phyloP scores from a whole-genome alignment of 2,113 vertebrate species.

The Neogobius melanostomus region DNA sequence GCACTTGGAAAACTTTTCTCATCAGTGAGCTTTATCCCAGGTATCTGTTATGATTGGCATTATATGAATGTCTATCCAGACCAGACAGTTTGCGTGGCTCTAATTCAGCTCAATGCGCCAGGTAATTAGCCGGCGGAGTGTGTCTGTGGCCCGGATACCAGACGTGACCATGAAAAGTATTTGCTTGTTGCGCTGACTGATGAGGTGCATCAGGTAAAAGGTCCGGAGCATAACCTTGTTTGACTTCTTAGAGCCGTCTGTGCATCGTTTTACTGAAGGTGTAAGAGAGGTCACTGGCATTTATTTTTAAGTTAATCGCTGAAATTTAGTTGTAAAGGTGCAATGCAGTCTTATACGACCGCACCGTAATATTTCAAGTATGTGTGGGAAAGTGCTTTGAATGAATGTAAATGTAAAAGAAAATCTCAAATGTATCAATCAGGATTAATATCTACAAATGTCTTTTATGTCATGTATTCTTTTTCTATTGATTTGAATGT shows the following conservation, averaged over 20 bases:
- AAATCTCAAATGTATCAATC: too few species aligned
- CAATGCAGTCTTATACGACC: too few species aligned
- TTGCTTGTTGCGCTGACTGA: slow-evolving; percentile 42
- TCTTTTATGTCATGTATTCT: not conserved
- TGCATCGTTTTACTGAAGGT: not conserved
- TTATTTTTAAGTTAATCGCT: too few species aligned
- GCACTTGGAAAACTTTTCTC: slow-evolving; percentile 41
- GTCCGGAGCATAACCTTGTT: slow-evolving; percentile 18
- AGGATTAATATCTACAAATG: not conserved
- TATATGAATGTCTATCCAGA: slow-evolving; percentile 35
- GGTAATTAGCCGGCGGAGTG: slow-evolving; percentile 52
- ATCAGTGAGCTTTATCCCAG: slow-evolving; percentile 32
- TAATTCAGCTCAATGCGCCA: slow-evolving; percentile 49
- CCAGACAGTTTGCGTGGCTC: slow-evolving; percentile 45
- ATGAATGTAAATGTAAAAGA: not conserved
- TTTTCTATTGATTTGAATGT: not conserved
- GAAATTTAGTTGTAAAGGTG: too few species aligned
- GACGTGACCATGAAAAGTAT: slow-evolving; percentile 59
- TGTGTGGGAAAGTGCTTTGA: too few species aligned
- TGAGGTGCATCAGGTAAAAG: slow-evolving; percentile 8
- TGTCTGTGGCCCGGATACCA: slow-evolving; percentile 51
- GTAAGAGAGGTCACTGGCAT: not conserved
- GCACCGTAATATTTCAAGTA: too few species aligned
- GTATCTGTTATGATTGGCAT: slow-evolving; percentile 3
- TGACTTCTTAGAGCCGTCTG: slow-evolving; percentile 16